Base-by-base conservation (phyloP, 2,797 vertebrate genomes). In the Clarias pachynema region DNA sequence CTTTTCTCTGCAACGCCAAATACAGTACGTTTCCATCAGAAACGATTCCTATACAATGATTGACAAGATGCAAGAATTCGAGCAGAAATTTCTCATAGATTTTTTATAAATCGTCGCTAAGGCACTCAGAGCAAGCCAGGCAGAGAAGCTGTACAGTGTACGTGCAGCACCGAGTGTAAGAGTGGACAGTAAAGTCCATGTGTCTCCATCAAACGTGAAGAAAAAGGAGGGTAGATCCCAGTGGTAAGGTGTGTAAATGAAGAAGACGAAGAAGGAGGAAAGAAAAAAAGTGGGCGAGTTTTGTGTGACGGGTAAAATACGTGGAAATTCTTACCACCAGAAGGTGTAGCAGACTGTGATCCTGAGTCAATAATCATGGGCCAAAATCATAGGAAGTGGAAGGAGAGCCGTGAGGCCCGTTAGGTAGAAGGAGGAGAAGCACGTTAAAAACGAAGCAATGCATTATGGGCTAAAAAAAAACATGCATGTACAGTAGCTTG, bases 271-370 rank as follows among this genome's bases (percentile, higher is more conserved):
- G 2, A 49, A 34, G 34, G 4, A 34, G 34, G 4, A 9, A 44
- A 10, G 10, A 37, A 37, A 37, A 44, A 44, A 44, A 44, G 1
- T 93, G 91, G 90, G 93, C 82, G 89, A 70, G 92, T 93, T 93
- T 90, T 91, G 91, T 94, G 83, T 93, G 86, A 93, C 87, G 53
- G 94, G 88, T 93, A 85, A 92, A 93, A 94, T 95, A 96, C 94
- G 91, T 82, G 92, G 91, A 94, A 94, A 94, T 94, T 96, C 97
- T 99, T 99, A 98, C 98, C 97, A 97, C 97, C 97, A 90, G 96
- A 95, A 92, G 97, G 95, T 95, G 96, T 98, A 97, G 97, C 97
- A 94, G 97, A 98, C 94, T 97, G 97, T 95, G 97, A 98, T 98
- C 97, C 98, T 99, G 97, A 97, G 95, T 95, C 96, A 97, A 96